Conservation (phyloP, 30 jellyfish, hydroid and myxozoan genomes). For the Sanderia malayensis region DNA sequence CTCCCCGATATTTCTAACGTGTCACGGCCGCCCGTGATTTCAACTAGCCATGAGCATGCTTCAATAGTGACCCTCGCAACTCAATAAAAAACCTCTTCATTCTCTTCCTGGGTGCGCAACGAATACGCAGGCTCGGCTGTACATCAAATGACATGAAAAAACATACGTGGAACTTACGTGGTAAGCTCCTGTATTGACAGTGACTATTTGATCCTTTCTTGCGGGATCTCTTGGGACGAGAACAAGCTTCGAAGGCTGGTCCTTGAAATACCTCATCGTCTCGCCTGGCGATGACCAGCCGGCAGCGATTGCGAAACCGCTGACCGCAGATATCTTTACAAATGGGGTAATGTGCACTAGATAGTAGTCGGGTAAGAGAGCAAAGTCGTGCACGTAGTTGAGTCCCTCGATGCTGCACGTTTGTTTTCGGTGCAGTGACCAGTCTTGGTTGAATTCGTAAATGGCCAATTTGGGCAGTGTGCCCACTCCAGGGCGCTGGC, state of each 20-base stretch:
- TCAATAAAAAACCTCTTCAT: too few relatives aligned
- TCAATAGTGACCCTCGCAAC: too few relatives aligned
- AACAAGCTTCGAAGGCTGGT: conserved; percentile 84
- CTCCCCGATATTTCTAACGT: too few relatives aligned
- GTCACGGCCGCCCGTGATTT: too few relatives aligned
- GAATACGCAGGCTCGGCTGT: too few relatives aligned
- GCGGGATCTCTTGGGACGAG: conserved; percentile 83
- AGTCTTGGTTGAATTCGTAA: conserved; percentile 81
- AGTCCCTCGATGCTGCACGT: conserved; percentile 66
- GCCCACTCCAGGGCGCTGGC: conserved; percentile 75
- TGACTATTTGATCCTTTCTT: conserved; percentile 28
- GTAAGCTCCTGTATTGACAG: conserved; percentile 74
- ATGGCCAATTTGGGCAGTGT: conserved; percentile 60
- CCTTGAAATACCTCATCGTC: conserved; percentile 70
- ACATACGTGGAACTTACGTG: conserved; percentile 77
- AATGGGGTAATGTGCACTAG: conserved; percentile 93
- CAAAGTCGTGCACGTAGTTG: conserved; percentile 93
- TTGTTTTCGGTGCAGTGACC: conserved; percentile 75
- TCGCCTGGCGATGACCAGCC: conserved; percentile 97
- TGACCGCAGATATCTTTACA: conserved; percentile 68
- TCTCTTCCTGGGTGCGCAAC: too few relatives aligned
- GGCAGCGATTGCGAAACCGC: conserved; percentile 64
- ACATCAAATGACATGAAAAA: too few relatives aligned
- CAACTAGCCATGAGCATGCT: too few relatives aligned
- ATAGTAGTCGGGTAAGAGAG: conserved; percentile 80